These are phyloP conservation scores for Cochlearius cochlearius DNA, from an alignment of 2,113 vertebrate species.

Conservation along the genomic window DNA sequence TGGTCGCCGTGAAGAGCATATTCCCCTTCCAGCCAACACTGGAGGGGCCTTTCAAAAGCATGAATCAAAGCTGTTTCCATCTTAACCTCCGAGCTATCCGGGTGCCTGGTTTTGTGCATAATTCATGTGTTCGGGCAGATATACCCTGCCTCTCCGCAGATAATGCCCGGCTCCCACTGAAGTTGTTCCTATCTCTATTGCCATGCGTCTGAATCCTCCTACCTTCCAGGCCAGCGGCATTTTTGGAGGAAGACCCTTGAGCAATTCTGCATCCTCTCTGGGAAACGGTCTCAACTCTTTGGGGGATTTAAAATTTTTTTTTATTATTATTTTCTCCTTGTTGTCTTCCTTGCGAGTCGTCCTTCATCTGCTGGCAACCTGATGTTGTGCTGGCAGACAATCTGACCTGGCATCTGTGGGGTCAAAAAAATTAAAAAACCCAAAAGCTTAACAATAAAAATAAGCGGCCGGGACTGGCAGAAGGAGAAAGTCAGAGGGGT, in stretches of 20 bases:
- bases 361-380: constrained; percentile 14
- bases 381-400: not conserved
- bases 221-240: not conserved
- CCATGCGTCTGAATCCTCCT: not conserved
- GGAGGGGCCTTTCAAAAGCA: not conserved
- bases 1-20: not conserved
- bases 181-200: not conserved
- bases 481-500: not conserved
- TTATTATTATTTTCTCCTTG: not conserved
- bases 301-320: not conserved
- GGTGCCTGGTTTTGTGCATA: not conserved
- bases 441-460: not conserved
- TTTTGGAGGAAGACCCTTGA: not conserved
- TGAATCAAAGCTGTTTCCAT: not conserved
- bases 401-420: not conserved
- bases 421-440: not conserved
- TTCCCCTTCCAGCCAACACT: not conserved
- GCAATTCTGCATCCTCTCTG: not conserved
- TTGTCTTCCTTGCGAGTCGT: not conserved
- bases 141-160: not conserved
- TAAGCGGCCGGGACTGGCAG: not conserved
- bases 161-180: not conserved
- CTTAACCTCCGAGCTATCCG: not conserved
- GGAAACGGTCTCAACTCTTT: not conserved
- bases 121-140: not conserved